Evolutionary conservation across 2,113 vertebrate genomes (phyloP), one percentile per base, ranked within the genome.

Genomic region (Hepsetus odoe): DNA sequence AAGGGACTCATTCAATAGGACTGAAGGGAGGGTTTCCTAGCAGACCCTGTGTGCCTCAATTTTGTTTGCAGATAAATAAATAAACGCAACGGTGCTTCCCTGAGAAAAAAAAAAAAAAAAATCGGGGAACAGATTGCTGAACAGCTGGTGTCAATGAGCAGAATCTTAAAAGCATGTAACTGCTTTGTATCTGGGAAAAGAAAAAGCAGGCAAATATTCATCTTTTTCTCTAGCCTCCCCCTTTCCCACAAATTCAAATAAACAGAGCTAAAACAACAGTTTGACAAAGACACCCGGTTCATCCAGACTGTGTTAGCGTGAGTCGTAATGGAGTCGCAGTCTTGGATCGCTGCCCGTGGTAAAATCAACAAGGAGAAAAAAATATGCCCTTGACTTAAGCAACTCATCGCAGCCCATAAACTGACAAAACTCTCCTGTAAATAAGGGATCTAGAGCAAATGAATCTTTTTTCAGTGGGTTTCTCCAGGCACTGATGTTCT

Each of bases 71-170:
- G 82, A 76, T 72, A 72, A 67, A 76, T 72, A 79, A 71, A 76
- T 70, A 81, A 80, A 77, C 13, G 55, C 68, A 46, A 68, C 14
- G 20, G 26, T 4, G 32, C 35, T 74, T 77, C 33, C 20, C 68
- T 80, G 55, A 35, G 35, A 74, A 71, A 66, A 28, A n/a, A n/a
- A n/a, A n/a, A n/a, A n/a, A n/a, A n/a, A n/a, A n/a, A n/a, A n/a
- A n/a, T n/a, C n/a, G n/a, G n/a, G 46, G 42, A 85, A 76, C 85
- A 88, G 86, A 81, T 80, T 85, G 85, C 35, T 22, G 67, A 86
- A 72, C 83, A 84, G 83, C 80, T 86, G 86, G 80, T 72, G 30
- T 58, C 40, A 76, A 61, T 77, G 81, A 84, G 44, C 26, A 69
- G 16, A 68, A 67, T 62, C 55, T 81, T 72, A 80, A 83, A 84